A percentile compares a stretch with the other conserved stretches of the same genome.
Conservation (phyloP, 2,888 invertebrate genomes). For the Lasioglossum figueresi region DNA sequence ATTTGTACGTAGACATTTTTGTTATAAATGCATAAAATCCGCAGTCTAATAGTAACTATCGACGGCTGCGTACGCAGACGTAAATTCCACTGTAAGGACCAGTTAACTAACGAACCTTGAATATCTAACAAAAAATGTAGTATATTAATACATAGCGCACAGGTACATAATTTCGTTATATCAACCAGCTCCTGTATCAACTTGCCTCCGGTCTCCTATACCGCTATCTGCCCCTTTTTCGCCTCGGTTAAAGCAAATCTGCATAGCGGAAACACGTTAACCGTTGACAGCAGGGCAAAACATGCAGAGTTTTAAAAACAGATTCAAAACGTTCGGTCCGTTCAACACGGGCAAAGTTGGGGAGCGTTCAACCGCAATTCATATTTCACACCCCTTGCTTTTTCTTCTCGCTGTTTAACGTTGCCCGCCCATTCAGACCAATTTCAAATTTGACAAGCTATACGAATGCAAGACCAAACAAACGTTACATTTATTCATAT, state of each 20-base stretch:
- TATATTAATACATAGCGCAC: not conserved
- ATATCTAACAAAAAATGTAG: not conserved
- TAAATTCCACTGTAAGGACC: no score
- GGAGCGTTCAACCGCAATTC: not conserved
- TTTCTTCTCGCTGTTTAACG: not conserved
- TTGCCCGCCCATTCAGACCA: not conserved
- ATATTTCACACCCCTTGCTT: not conserved
- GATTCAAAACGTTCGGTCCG: slow-evolving; percentile 2
- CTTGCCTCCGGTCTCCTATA: not conserved
- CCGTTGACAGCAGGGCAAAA: not conserved
- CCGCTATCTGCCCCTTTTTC: not conserved
- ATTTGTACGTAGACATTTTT: no score
- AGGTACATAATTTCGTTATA: not conserved
- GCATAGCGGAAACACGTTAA: not conserved
- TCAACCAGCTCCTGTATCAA: not conserved
- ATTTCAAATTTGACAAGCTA: not conserved
- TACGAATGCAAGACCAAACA: not conserved
- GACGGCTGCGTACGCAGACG: no score
- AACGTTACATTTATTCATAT: not conserved
- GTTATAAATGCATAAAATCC: no score
- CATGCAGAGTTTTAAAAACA: not conserved
- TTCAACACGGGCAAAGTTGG: not conserved
- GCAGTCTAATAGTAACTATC: no score
- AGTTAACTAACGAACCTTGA: no score
- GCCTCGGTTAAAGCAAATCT: not conserved